Evolutionary conservation across 2,888 invertebrate species (phyloP).

Genomic region (Pterobdella sp.): DNA sequence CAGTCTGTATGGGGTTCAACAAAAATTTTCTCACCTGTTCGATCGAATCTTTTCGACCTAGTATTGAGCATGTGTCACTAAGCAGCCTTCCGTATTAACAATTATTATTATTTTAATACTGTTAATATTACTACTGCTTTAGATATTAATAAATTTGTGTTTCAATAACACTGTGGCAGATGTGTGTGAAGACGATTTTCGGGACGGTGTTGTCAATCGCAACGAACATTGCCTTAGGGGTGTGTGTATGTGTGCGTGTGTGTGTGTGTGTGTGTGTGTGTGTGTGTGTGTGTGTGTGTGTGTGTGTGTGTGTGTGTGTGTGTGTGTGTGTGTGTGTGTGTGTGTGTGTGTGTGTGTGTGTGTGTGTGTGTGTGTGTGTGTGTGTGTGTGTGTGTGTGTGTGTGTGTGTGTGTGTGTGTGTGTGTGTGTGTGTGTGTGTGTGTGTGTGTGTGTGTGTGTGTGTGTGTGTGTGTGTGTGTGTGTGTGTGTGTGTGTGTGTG

Average conservation of each 20-base stretch:
- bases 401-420: conserved; percentile 21
- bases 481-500: conserved; percentile 21
- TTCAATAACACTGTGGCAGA: no score
- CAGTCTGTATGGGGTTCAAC: no score
- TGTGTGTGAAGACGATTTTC: no score
- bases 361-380: conserved; percentile 23
- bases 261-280: conserved; percentile 22
- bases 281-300: conserved; percentile 23
- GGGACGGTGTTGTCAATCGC: no score
- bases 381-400: conserved; percentile 23
- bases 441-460: conserved; percentile 23
- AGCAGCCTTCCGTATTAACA: no score
- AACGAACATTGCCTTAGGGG: no score
- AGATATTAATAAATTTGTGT: no score
- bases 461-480: conserved; percentile 24
- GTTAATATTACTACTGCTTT: no score
- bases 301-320: conserved; percentile 22
- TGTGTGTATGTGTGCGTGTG: conserved; percentile 18
- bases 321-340: conserved; percentile 23
- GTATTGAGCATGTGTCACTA: no score
- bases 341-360: conserved; percentile 23
- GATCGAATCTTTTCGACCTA: no score
- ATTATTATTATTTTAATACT: no score
- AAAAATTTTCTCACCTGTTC: no score
- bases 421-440: conserved; percentile 23